phyloP scores from a whole-genome alignment of 2,797 vertebrate genomes.

The Paramormyrops hopkinsi region DNA sequence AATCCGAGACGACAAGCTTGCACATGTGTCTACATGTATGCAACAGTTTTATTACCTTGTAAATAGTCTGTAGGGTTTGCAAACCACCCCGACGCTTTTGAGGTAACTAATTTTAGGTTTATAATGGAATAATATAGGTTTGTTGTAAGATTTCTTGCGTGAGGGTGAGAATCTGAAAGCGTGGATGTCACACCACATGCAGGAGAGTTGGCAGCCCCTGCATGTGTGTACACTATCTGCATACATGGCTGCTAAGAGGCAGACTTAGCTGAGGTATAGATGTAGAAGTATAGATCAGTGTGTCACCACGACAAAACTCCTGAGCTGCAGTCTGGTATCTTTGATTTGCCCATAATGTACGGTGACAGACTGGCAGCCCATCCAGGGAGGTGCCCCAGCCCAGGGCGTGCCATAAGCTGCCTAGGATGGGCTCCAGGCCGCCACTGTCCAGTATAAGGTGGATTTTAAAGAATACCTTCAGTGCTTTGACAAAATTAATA shows the following conservation, averaged over 20 bases:
- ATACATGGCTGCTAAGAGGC: not conserved
- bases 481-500: not conserved
- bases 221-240: not conserved
- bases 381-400: not conserved
- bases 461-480: not conserved
- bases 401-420: not conserved
- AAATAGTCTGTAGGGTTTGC: not conserved
- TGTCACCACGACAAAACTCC: not conserved
- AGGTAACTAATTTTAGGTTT: not conserved
- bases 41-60: not conserved
- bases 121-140: not conserved
- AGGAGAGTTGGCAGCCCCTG: not conserved
- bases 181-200: not conserved
- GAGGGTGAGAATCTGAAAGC: not conserved
- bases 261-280: not conserved
- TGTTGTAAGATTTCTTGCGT: not conserved
- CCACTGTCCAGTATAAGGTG: not conserved
- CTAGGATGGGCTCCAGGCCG: not conserved
- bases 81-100: not conserved
- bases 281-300: not conserved
- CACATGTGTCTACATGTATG: not conserved
- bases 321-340: not conserved
- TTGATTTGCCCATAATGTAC: not conserved
- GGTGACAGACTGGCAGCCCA: not conserved
- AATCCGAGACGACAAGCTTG: not conserved